Base-by-base conservation (phyloP, 2,113 vertebrate species). In the Corapipo altera region DNA sequence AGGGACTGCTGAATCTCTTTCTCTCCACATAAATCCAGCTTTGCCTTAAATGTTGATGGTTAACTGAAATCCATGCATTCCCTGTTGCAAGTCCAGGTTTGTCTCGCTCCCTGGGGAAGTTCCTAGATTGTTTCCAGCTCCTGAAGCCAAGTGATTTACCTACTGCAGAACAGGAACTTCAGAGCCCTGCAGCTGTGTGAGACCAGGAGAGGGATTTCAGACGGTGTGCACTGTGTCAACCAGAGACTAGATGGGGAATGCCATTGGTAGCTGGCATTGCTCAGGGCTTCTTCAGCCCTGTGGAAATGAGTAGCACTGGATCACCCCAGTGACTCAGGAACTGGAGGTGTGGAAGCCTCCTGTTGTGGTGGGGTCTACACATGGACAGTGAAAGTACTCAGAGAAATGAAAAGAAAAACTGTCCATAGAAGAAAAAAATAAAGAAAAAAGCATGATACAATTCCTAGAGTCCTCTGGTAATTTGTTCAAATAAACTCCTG, bases 101-200 rank as follows among this genome's bases (percentile, higher is more conserved):
- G 39, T 61, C 32, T 69, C 67, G 44, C 91, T 96, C 94, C 92
- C 85, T 72, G 23, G 88, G 78, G 82, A 90, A 90, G 85, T 57
- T 46, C 32, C 49, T 73, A 93, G 82, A 88, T 94, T 93, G 55
- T 46, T 94, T 93, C 88, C 82, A 95, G 74, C 49, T 93, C 64
- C 85, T 76, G 67, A 80, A 83, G 54, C 19, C 49, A 57, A 82
- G 23, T 62, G 58, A 85, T 93, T 97, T 85, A 93, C 62, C n/a
- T 67, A 7, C 58, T 93, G 46, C 28, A 66, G 59, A 57, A 76
- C 5, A 15, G 51, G 37, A 79, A 20, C 54, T 54, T 72, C 35
- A 41, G 82, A 85, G 49, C 19, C 33, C 32, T 69, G 71, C 61
- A 83, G 37, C 13, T 69, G 35, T 27, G 39, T 71, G 44, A 88